Evolutionary conservation across 2,888 invertebrate species (phyloP), one percentile per base, ranked within the genome.

Genomic region (Diogma glabrata): DNA sequence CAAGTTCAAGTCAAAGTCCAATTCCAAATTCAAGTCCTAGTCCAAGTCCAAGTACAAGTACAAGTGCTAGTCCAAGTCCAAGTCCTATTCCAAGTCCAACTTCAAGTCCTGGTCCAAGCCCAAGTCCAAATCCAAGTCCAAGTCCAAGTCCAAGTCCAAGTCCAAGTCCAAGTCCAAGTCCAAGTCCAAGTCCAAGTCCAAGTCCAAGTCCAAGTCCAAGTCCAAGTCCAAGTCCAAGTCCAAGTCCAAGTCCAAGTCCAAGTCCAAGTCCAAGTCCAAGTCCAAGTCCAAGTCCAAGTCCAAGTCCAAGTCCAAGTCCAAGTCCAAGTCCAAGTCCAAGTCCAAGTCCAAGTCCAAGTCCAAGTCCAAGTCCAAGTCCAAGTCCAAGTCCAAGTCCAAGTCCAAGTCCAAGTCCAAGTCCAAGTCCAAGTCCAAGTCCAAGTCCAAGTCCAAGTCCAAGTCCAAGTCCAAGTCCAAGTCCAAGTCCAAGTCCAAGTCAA

Each of bases 401-500:
- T 33, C 8, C 36, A 36, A 36, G 36, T 36, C 36, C 36, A 36
- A 36, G 36, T 36, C 36, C 36, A 36, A 7, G 36, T 36, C n/a
- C 6, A 36, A 36, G 36, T 36, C 36, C 6, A 36, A 36, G n/a
- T 36, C 36, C 6, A 36, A 36, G 36, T 36, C 36, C 6, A 36
- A 36, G 36, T 36, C 36, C 36, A 36, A 36, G 36, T 36, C 36
- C 33, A 33, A 33, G 33, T 36, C 36, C 36, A 36, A 36, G 36
- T 36, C 36, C 36, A 36, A 36, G 36, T 36, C 36, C 36, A 9
- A 36, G 36, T 36, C 12, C 36, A 36, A 36, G 36, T 36, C 36
- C 8, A 36, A 36, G 36, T 36, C 12, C 36, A 36, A 36, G 36
- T 36, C 36, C 36, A 36, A 36, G 36, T 36, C 36, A n/a, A 36